Evolutionary conservation across 2,113 vertebrate genomes (phyloP).

Genomic region (Heliornis fulica): DNA sequence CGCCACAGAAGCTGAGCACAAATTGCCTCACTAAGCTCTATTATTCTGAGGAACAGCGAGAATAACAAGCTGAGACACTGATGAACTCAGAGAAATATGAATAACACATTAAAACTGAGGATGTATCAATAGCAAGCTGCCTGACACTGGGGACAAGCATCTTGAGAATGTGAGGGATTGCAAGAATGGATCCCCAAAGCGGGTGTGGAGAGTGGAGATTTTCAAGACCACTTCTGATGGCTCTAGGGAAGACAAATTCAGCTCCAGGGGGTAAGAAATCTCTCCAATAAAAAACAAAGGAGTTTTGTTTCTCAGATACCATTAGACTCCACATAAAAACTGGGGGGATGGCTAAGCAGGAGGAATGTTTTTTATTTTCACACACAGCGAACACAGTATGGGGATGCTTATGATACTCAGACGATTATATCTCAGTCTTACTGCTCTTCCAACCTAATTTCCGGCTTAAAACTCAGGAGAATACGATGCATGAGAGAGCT

Average conservation of each 20-base stretch:
- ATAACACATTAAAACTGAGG: constrained; percentile 53
- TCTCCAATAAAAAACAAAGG: not conserved
- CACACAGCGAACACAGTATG: not conserved
- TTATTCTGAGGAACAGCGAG: constrained; percentile 59
- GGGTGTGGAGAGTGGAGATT: not conserved
- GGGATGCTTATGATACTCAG: not conserved
- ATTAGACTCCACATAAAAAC: not conserved
- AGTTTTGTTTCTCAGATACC: not conserved
- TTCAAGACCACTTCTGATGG: not conserved
- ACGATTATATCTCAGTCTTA: constrained; percentile 2
- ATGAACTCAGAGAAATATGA: constrained; percentile 68
- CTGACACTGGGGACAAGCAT: not conserved
- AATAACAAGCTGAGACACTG: constrained; percentile 62
- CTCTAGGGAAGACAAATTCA: not conserved
- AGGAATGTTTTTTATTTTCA: not conserved
- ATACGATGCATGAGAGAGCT: not conserved
- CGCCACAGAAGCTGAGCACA: constrained; percentile 25
- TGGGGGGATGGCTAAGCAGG: not conserved
- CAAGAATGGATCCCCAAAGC: not conserved
- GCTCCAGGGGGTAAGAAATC: not conserved
- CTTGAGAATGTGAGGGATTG: not conserved
- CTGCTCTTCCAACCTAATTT: constrained; percentile 41
- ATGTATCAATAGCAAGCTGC: constrained; percentile 33
- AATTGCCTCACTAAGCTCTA: constrained; percentile 66
- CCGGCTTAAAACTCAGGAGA: not conserved